A percentile compares a stretch with the other conserved stretches of the same genome.
phyloP scores from a whole-genome alignment of 2,113 vertebrate genomes.

The Promerops cafer region DNA sequence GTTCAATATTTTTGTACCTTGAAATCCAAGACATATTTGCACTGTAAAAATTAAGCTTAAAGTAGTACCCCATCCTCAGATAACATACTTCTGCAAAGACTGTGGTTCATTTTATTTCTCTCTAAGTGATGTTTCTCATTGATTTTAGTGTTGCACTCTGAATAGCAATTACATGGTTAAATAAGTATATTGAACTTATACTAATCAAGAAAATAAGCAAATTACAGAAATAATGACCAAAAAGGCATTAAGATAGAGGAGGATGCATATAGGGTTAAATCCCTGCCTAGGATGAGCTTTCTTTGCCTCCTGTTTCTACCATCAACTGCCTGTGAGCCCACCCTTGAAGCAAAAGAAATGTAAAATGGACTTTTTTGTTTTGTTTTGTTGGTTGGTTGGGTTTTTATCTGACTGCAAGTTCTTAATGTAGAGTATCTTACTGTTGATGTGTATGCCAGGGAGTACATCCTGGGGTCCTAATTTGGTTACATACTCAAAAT shows the following conservation, averaged over 20 bases:
- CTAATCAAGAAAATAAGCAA: background rate
- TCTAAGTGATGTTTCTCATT: background rate
- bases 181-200: background rate
- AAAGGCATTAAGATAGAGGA: background rate
- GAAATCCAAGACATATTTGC: background rate
- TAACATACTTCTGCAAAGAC: background rate
- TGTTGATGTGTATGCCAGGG: background rate
- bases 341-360: background rate
- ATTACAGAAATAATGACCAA: background rate
- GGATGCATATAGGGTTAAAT: background rate
- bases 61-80: background rate
- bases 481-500: background rate
- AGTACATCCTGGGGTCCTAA: background rate
- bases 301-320: background rate
- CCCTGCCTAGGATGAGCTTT: background rate
- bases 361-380: too few relatives aligned
- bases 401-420: background rate
- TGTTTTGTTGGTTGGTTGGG: rapidly evolving
- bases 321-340: background rate
- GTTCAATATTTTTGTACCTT: background rate
- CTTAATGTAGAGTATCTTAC: background rate
- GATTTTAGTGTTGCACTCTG: background rate
- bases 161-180: background rate
- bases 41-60: background rate
- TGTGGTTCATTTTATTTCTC: background rate